Conservation (phyloP, 2,113 vertebrate species). For the Plecturocebus donacophilus region DNA sequence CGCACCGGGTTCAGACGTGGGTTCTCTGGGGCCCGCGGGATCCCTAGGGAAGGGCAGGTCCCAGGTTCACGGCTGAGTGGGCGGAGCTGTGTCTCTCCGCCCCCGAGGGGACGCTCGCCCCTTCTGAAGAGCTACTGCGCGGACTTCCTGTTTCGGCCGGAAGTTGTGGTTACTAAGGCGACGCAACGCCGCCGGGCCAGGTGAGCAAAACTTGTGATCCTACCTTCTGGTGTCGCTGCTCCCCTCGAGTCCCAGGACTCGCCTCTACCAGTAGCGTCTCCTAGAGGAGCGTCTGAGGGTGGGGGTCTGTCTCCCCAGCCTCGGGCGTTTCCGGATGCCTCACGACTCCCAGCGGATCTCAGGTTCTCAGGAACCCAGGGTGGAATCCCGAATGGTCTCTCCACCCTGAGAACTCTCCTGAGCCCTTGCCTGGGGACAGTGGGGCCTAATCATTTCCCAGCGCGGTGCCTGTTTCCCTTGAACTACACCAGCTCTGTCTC, state of each 20-base stretch:
- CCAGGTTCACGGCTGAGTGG: rapidly evolving
- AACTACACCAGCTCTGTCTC: background rate
- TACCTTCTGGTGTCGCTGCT: rapidly evolving
- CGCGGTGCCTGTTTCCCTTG: background rate
- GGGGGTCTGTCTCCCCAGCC: background rate
- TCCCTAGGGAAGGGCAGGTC: rapidly evolving
- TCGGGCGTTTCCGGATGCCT: background rate
- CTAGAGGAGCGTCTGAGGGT: background rate
- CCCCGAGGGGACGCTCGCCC: background rate
- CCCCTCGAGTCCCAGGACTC: background rate
- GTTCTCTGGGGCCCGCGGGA: background rate
- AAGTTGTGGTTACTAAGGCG: slow-evolving; percentile 66
- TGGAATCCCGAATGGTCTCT: background rate
- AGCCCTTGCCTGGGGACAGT: background rate
- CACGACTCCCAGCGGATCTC: background rate
- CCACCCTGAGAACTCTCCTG: background rate
- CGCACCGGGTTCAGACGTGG: rapidly evolving
- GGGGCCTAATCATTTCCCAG: background rate
- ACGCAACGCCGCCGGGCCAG: background rate
- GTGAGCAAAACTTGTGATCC: rapidly evolving
- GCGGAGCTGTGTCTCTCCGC: background rate
- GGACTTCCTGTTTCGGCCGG: background rate
- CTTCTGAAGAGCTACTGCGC: rapidly evolving
- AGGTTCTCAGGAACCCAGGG: background rate
- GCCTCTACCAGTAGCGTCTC: background rate